Evolutionary conservation across 1,140 invertebrate genomes (phyloP).

Genomic region (Hypothenemus hampei): DNA sequence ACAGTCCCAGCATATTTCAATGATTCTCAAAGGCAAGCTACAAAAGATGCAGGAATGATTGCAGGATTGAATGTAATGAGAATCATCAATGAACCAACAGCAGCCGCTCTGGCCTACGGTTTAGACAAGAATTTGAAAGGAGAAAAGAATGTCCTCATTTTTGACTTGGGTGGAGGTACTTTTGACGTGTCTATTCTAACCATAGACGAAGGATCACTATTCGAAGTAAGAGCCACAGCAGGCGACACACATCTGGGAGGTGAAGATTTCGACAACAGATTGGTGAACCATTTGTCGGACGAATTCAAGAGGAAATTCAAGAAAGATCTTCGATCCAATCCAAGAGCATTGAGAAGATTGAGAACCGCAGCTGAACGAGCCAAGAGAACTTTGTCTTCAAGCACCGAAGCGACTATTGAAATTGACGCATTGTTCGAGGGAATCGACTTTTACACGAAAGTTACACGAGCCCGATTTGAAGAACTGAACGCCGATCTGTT

Average conservation of each 20-base stretch:
- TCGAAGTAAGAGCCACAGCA: slow-evolving; percentile 63
- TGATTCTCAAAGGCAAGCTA: slow-evolving; percentile 44
- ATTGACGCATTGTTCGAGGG: slow-evolving; percentile 51
- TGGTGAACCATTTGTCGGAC: slow-evolving; percentile 61
- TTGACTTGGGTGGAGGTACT: slow-evolving; percentile 52
- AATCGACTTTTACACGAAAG: slow-evolving; percentile 50
- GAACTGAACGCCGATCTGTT: slow-evolving; percentile 51
- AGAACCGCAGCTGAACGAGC: slow-evolving; percentile 57
- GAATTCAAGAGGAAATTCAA: slow-evolving; percentile 51
- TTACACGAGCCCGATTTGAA: slow-evolving; percentile 56
- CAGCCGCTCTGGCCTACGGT: slow-evolving; percentile 57
- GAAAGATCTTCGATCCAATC: slow-evolving; percentile 48
- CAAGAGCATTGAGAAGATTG: slow-evolving; percentile 54
- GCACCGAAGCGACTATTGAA: slow-evolving; percentile 50
- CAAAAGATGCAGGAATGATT: slow-evolving; percentile 63
- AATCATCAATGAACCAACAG: slow-evolving; percentile 62
- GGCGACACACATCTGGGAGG: slow-evolving; percentile 59
- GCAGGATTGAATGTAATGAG: slow-evolving; percentile 54
- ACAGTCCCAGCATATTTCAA: slow-evolving; percentile 49
- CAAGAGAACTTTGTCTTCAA: slow-evolving; percentile 51
- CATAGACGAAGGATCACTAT: slow-evolving; percentile 64
- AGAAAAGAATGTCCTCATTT: slow-evolving; percentile 50
- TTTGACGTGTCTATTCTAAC: slow-evolving; percentile 68
- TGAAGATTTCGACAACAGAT: slow-evolving; percentile 73
- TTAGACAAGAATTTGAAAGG: slow-evolving; percentile 55